These are phyloP conservation scores for Drosophila helvetica DNA, from an alignment of 2,888 invertebrate genomes.

Conservation along the genomic window DNA sequence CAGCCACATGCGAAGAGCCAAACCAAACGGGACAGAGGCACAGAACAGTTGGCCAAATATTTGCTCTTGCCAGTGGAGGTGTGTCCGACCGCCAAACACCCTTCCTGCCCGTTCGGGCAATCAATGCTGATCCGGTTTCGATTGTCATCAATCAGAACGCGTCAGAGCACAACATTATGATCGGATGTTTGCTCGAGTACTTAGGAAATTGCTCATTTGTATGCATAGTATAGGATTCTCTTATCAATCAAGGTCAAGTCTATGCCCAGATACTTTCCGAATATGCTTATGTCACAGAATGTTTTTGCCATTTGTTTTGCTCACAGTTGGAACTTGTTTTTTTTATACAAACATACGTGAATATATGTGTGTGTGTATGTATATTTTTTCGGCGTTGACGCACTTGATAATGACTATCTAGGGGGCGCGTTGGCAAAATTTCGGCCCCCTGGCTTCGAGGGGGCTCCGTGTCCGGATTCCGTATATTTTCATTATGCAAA, in stretches of 20 bases:
- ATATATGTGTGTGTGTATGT: too few relatives aligned
- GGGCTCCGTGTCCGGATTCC: background rate
- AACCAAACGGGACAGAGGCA: conserved; percentile 14
- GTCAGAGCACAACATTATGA: conserved; percentile 3
- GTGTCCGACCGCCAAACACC: conserved; percentile 27
- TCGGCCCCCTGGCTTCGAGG: background rate
- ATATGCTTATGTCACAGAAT: conserved; percentile 31
- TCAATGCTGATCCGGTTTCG: conserved; percentile 17
- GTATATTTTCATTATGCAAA: conserved; percentile 9
- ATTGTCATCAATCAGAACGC: background rate
- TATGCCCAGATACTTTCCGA: conserved; percentile 5
- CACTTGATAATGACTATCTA: conserved; percentile 45
- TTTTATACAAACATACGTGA: background rate
- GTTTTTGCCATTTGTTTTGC: conserved; percentile 32
- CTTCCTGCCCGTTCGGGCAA: background rate
- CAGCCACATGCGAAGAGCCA: conserved; percentile 29
- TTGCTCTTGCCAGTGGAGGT: conserved; percentile 36
- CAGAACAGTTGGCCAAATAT: conserved; percentile 43
- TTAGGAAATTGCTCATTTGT: conserved; percentile 18
- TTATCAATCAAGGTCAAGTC: conserved; percentile 70
- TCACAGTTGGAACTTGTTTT: conserved; percentile 31
- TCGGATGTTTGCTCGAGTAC: conserved; percentile 36
- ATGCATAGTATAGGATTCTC: conserved; percentile 18
- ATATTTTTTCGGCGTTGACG: conserved; percentile 41
- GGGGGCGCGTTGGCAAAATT: conserved; percentile 13